Conservation (phyloP, 92 coral and sea anemone genomes). For the Zoanthus solanderi region DNA sequence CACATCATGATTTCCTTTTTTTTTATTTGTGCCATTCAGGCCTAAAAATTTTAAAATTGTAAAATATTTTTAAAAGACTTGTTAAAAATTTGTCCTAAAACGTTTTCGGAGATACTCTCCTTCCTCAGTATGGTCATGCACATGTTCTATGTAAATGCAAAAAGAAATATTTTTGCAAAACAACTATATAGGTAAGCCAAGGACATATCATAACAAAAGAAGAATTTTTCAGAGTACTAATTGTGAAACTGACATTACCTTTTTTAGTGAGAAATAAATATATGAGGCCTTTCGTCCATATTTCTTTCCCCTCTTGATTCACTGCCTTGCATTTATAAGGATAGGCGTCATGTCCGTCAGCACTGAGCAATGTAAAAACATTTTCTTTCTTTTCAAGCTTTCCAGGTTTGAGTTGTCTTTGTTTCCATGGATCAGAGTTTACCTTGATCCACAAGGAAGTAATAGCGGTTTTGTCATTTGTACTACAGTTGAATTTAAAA, state of each 20-base stretch:
- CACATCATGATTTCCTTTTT: too few relatives aligned
- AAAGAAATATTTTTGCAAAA: too few relatives aligned
- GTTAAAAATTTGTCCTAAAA: too few relatives aligned
- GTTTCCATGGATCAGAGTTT: neutral
- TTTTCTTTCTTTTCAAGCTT: conserved; percentile 1
- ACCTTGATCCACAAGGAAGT: neutral
- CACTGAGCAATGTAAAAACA: conserved; percentile 8
- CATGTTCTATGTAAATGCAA: too few relatives aligned
- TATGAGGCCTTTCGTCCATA: neutral
- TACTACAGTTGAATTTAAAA: neutral
- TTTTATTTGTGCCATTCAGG: too few relatives aligned
- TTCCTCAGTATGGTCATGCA: too few relatives aligned
- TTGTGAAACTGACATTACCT: neutral
- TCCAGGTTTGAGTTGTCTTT: neutral
- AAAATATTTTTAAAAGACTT: too few relatives aligned
- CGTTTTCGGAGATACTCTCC: too few relatives aligned
- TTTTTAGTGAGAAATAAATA: neutral
- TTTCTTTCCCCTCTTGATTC: neutral
- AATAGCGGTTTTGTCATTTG: neutral
- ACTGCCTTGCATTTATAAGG: conserved; percentile 9
- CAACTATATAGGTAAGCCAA: too few relatives aligned
- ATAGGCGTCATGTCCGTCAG: neutral
- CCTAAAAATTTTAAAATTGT: too few relatives aligned
- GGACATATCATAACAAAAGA: too few relatives aligned
- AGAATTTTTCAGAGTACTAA: neutral